Percentiles rank a stretch among this genome's conserved stretches.
Evolutionary conservation across 1,140 invertebrate species (phyloP).

Genomic region (Capitella teleta): DNA sequence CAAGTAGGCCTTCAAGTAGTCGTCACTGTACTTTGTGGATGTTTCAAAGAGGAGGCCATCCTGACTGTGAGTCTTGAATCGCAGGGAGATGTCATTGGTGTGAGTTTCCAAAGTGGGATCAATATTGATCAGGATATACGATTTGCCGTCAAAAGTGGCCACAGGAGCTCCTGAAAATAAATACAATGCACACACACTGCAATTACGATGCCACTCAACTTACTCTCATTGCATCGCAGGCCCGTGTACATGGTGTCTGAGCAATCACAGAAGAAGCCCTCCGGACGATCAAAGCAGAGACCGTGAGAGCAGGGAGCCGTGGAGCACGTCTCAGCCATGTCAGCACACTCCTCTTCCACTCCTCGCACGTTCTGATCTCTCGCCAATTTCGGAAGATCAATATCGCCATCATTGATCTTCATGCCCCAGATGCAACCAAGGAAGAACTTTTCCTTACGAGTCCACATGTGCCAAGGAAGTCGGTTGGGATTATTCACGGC

Average conservation of each 20-base stretch:
- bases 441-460: conserved; percentile 17
- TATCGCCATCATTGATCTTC: conserved; percentile 15
- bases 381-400: conserved; percentile 15
- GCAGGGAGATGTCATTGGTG: conserved; percentile 27
- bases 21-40: conserved; percentile 11
- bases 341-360: conserved; percentile 16
- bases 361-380: conserved; percentile 12
- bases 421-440: conserved; percentile 26
- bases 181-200: background rate
- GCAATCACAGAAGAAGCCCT: conserved; percentile 27
- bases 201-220: conserved; percentile 8
- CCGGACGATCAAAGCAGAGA: conserved; percentile 19
- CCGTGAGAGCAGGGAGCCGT: conserved; percentile 18
- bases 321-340: conserved; percentile 12
- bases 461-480: conserved; percentile 27
- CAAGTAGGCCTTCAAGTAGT: conserved; percentile 19
- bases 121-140: conserved; percentile 11
- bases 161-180: conserved; percentile 22
- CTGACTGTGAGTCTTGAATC: conserved; percentile 23
- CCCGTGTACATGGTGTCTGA: conserved; percentile 20
- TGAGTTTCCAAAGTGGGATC: conserved; percentile 15
- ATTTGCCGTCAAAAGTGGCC: conserved; percentile 21
- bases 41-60: conserved; percentile 29
- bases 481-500: conserved; percentile 9
- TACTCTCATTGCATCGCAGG: conserved; percentile 22